A percentile compares a stretch with the other conserved stretches of the same genome.
These are phyloP conservation scores for Crotalus viridis DNA, from an alignment of 2,113 vertebrate species.

Conservation along the genomic window DNA sequence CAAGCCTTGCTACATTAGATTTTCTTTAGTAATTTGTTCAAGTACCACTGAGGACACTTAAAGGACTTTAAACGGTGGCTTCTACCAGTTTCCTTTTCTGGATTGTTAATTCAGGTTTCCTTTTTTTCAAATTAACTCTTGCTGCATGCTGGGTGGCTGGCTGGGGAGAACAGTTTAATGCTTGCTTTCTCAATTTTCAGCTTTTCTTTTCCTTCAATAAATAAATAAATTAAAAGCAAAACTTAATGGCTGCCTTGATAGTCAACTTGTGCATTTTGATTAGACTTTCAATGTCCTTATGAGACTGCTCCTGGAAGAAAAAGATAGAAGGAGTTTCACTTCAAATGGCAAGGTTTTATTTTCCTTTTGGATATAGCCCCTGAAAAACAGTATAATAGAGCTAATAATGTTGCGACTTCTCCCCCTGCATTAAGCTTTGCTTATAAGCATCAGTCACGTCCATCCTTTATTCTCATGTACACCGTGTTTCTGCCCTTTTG, in stretches of 20 bases:
- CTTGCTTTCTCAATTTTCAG: conserved; percentile 79
- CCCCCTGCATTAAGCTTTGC: background rate
- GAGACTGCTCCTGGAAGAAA: background rate
- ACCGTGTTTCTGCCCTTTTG: background rate
- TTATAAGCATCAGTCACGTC: background rate
- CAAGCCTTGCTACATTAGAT: conserved; percentile 85
- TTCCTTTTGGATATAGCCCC: background rate
- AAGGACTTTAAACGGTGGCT: conserved; percentile 83
- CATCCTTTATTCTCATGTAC: background rate
- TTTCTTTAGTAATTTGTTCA: conserved; percentile 91
- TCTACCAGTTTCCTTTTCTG: conserved; percentile 84
- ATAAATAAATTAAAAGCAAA: background rate
- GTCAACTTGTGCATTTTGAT: conserved; percentile 70
- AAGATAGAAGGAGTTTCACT: background rate
- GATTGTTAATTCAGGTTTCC: conserved; percentile 86
- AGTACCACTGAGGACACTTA: conserved; percentile 89
- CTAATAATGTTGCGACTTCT: background rate
- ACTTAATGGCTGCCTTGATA: conserved; percentile 67
- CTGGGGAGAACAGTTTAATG: conserved; percentile 75
- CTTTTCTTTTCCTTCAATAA: conserved; percentile 43
- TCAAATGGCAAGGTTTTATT: background rate
- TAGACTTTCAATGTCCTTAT: conserved; percentile 40
- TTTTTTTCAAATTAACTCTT: conserved; percentile 82
- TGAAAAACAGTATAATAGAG: background rate
- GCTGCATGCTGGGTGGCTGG: conserved; percentile 70